These are phyloP conservation scores for Serripes groenlandicus DNA, from an alignment of 2,888 invertebrate genomes.

Conservation along the genomic window DNA sequence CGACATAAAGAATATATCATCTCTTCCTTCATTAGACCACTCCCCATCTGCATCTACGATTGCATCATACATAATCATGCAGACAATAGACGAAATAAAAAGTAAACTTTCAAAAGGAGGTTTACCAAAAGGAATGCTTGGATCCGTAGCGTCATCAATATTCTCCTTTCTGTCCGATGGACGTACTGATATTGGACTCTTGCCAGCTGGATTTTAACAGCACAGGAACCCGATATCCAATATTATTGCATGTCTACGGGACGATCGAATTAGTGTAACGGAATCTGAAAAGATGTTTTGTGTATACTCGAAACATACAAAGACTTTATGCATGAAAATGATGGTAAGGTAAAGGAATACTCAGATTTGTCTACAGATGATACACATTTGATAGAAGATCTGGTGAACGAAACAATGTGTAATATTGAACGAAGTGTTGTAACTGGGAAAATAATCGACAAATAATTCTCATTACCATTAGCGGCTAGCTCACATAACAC, in stretches of 20 bases:
- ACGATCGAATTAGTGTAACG: conserved; percentile 50
- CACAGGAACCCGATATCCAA: conserved; percentile 43
- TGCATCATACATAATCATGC: conserved; percentile 62
- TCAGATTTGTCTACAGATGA: conserved; percentile 38
- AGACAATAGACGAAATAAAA: conserved; percentile 59
- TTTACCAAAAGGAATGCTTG: conserved; percentile 23
- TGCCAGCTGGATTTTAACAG: conserved; percentile 42
- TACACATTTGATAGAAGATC: conserved; percentile 49
- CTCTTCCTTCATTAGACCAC: conserved; percentile 35
- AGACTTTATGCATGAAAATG: conserved; percentile 26
- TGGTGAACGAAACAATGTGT: conserved; percentile 64
- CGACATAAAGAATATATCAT: conserved; percentile 24
- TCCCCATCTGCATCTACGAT: conserved; percentile 62
- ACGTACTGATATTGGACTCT: background rate
- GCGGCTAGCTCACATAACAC: conserved; percentile 41
- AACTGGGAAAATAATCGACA: conserved; percentile 53
- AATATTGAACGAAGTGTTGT: conserved; percentile 67
- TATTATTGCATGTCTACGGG: conserved; percentile 56
- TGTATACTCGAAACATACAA: conserved; percentile 67
- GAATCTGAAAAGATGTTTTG: conserved; percentile 70
- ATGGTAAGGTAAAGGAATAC: background rate
- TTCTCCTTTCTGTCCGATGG: conserved; percentile 37
- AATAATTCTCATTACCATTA: conserved; percentile 62
- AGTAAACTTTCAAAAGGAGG: conserved; percentile 51
- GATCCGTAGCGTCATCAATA: conserved; percentile 57